These are phyloP conservation scores for Acronicta psi DNA, from an alignment of 2,888 invertebrate species.

Conservation along the genomic window DNA sequence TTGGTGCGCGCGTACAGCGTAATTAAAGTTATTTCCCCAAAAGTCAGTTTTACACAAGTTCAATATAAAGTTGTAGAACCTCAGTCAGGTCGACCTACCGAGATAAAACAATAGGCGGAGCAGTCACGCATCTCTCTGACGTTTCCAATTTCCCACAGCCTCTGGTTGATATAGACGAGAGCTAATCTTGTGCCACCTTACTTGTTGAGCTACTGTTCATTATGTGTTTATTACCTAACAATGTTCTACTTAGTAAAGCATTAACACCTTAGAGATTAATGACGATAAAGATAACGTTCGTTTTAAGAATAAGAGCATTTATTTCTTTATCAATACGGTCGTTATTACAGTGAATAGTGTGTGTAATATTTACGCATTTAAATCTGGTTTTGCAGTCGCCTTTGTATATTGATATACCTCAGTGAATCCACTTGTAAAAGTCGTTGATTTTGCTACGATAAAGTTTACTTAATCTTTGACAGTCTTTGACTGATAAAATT, in stretches of 20 bases:
- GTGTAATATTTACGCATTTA: neutral
- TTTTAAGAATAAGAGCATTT: neutral
- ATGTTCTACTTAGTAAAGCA: constrained; percentile 24
- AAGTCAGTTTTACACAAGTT: too few species aligned
- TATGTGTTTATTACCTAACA: constrained; percentile 30
- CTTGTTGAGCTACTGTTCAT: constrained; percentile 18
- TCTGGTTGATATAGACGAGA: constrained; percentile 32
- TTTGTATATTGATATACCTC: too few species aligned
- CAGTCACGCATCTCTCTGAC: constrained; percentile 56
- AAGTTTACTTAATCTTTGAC: too few species aligned
- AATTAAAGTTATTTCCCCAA: too few species aligned
- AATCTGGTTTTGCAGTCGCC: too few species aligned
- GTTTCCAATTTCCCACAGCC: constrained; percentile 69
- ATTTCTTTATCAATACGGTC: neutral
- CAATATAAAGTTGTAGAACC: constrained; percentile 43
- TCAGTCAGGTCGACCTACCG: constrained; percentile 39
- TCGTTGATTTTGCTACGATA: too few species aligned
- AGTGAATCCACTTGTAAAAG: too few species aligned
- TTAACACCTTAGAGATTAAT: constrained; percentile 17
- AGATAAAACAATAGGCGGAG: constrained; percentile 57
- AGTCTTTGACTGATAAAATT: too few species aligned
- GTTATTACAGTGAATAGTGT: neutral
- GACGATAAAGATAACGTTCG: neutral
- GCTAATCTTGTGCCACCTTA: constrained; percentile 24
- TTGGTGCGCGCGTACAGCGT: too few species aligned